Percentiles rank a stretch among this genome's conserved stretches.
phyloP scores from a whole-genome alignment of 2,113 vertebrate species.

The human (Homo sapiens) region DNA sequence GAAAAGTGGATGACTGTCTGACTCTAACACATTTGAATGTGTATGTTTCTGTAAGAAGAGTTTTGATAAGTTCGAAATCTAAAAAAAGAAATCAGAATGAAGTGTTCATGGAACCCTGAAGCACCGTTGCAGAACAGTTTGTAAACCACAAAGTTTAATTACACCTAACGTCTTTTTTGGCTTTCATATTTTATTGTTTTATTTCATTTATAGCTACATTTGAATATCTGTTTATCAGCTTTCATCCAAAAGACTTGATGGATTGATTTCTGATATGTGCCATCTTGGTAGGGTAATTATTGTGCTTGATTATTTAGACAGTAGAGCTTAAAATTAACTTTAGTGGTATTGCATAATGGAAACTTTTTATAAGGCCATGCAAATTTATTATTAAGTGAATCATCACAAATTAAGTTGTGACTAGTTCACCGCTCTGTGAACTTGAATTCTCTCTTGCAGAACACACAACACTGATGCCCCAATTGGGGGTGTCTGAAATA shows the following conservation, averaged over 20 bases:
- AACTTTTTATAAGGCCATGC: not conserved
- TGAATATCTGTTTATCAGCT: not conserved
- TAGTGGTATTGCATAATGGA: not conserved
- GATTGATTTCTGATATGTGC: not conserved
- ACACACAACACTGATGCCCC: not conserved
- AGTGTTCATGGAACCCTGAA: not conserved
- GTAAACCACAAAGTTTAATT: not conserved
- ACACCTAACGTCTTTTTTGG: not conserved
- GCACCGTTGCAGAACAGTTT: not conserved
- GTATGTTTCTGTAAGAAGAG: not conserved
- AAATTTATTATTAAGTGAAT: not conserved
- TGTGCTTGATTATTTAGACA: not conserved
- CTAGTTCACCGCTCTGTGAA: not conserved
- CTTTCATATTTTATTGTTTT: not conserved
- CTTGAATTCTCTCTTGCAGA: not conserved
- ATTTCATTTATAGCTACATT: not conserved
- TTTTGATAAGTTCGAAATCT: not conserved
- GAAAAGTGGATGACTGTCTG: not conserved
- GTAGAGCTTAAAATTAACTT: not conserved
- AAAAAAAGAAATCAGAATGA: not conserved
- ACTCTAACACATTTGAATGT: not conserved
- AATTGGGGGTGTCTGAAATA: not conserved
- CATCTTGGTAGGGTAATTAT: not conserved
- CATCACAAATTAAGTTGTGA: not conserved
- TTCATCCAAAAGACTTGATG: not conserved